These are phyloP conservation scores for Orientallactaga sibirica DNA, from an alignment of 2,797 vertebrate genomes.

Conservation along the genomic window DNA sequence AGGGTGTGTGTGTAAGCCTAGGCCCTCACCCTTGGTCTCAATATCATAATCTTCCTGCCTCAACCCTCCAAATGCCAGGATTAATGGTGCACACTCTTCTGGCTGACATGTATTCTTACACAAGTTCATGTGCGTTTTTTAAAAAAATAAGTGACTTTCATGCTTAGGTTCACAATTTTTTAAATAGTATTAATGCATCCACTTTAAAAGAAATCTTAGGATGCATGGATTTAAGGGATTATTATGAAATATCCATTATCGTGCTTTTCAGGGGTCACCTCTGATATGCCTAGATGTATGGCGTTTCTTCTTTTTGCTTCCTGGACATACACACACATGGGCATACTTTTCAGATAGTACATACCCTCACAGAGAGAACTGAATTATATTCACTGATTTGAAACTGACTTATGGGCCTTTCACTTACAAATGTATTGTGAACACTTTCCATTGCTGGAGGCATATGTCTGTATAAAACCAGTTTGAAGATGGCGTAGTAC, in stretches of 20 bases:
- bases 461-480: background rate
- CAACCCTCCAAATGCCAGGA: background rate
- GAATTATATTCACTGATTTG: constrained; percentile 25
- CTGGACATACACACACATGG: background rate
- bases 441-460: background rate
- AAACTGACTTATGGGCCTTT: background rate
- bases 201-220: constrained; percentile 37
- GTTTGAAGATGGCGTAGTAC: background rate
- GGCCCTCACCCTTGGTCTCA: background rate
- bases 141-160: background rate
- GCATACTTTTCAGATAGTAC: background rate
- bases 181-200: background rate
- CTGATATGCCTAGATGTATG: background rate
- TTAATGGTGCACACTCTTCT: background rate
- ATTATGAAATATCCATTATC: background rate
- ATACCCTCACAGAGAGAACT: background rate
- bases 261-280: background rate
- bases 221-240: background rate
- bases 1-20: background rate
- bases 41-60: background rate
- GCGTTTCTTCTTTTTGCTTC: background rate
- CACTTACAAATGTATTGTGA: background rate
- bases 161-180: constrained; percentile 35
- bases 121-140: constrained; percentile 24
- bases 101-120: background rate